Percentiles rank a stretch among this genome's conserved stretches.
Conservation (phyloP, 35 echinoderm and acorn worm genomes). For the Anneissia japonica region DNA sequence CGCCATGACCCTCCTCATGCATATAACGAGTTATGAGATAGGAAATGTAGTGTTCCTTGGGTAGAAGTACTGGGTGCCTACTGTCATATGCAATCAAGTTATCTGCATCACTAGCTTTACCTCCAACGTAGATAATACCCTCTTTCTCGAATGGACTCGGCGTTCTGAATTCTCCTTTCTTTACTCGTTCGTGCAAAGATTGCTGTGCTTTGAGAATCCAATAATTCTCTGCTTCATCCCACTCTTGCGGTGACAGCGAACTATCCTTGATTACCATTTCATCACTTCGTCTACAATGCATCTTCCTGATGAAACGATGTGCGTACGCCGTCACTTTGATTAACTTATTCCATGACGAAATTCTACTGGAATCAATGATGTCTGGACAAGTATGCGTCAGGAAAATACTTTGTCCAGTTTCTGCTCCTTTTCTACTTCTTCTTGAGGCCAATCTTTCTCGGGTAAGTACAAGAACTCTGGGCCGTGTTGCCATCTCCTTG, state of each 20-base stretch:
- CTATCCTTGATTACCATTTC: background rate
- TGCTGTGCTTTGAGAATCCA: conserved; percentile 50
- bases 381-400: background rate
- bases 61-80: conserved; percentile 43
- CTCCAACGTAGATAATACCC: conserved; percentile 46
- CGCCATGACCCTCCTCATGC: conserved; percentile 40
- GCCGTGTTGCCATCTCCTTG: conserved; percentile 38
- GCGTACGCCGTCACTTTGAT: conserved; percentile 70
- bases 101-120: conserved; percentile 2
- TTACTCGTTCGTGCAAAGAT: conserved; percentile 8
- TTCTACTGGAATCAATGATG: conserved; percentile 38
- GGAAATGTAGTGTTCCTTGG: conserved; percentile 26
- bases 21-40: conserved; percentile 27
- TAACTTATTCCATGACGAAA: conserved; percentile 35
- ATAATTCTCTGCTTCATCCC: conserved; percentile 18
- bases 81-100: conserved; percentile 21
- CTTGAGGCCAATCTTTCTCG: conserved; percentile 48
- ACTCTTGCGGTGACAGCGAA: conserved; percentile 11
- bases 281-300: background rate
- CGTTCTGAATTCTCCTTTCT: conserved; percentile 39
- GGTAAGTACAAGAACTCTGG: conserved; percentile 48
- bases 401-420: conserved; percentile 4
- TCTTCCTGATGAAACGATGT: conserved; percentile 30
- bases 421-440: background rate
- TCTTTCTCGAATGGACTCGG: conserved; percentile 50